Conservation (phyloP, 2,113 vertebrate genomes). For the Protobothrops mucrosquamatus region DNA sequence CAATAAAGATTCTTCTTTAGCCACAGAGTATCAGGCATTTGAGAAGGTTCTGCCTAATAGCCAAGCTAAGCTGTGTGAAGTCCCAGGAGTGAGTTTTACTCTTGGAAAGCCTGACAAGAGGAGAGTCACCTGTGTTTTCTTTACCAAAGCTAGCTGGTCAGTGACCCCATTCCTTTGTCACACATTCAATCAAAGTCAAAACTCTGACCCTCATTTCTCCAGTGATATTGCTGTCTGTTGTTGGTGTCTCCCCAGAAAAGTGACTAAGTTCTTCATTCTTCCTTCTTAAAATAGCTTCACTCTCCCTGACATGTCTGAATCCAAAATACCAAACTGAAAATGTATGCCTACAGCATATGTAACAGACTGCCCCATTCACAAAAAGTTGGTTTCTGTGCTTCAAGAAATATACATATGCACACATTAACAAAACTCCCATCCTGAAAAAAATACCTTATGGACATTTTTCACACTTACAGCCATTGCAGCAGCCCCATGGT, state of each 20-base stretch:
- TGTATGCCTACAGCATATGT: neutral
- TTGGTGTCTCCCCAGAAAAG: neutral
- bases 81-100: neutral
- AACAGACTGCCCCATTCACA: no score
- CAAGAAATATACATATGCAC: neutral
- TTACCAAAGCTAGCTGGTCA: neutral
- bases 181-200: neutral
- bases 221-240: neutral
- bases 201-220: neutral
- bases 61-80: neutral
- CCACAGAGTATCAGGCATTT: neutral
- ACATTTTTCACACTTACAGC: no score
- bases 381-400: neutral
- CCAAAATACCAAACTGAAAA: neutral
- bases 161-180: neutral
- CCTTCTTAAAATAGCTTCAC: neutral
- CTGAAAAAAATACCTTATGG: no score
- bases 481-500: no score
- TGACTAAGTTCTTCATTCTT: neutral
- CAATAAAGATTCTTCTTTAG: neutral
- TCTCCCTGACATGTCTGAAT: neutral
- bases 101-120: neutral
- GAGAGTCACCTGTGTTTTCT: neutral
- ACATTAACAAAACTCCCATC: neutral
- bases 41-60: neutral